Conservation (phyloP, 1,140 invertebrate species). For the Aphaenogaster ashmeadi region DNA sequence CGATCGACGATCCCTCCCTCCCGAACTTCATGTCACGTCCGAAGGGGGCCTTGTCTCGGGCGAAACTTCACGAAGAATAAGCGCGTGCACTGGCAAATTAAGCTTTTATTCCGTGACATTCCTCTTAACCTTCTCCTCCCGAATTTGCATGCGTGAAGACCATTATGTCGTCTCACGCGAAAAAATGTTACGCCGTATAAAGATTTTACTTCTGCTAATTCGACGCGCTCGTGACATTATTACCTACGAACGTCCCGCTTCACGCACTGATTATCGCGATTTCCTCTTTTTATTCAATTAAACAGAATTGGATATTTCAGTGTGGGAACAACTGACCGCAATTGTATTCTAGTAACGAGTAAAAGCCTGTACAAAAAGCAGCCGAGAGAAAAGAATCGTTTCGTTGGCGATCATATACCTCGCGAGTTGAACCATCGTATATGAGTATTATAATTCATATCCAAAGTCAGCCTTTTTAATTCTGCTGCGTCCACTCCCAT, state of each 20-base stretch:
- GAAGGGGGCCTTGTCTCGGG: background rate
- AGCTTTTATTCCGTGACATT: conserved; percentile 46
- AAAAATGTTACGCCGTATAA: conserved; percentile 32
- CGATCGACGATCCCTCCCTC: conserved; percentile 20
- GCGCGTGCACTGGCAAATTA: conserved; percentile 45
- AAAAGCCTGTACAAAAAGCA: background rate
- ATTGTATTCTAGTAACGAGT: background rate
- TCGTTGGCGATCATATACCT: conserved; percentile 7
- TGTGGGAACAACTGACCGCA: background rate
- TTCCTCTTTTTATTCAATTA: background rate
- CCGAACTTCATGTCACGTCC: conserved; percentile 41
- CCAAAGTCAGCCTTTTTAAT: conserved; percentile 71
- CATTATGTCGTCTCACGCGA: conserved; percentile 30
- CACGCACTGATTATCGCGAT: conserved; percentile 7
- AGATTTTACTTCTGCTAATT: background rate
- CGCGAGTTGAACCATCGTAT: conserved; percentile 36
- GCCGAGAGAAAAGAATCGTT: conserved; percentile 4
- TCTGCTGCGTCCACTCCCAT: conserved; percentile 57
- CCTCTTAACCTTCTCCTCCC: conserved; percentile 1
- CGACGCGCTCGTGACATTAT: conserved; percentile 19
- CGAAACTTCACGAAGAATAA: conserved; percentile 34
- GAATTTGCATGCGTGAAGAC: conserved; percentile 35
- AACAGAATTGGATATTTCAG: background rate
- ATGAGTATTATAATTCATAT: conserved; percentile 74
- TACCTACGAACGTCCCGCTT: background rate